A percentile compares a stretch with the other conserved stretches of the same genome.
Conservation (phyloP, 2,888 invertebrate species). For the Venusia cambrica region DNA sequence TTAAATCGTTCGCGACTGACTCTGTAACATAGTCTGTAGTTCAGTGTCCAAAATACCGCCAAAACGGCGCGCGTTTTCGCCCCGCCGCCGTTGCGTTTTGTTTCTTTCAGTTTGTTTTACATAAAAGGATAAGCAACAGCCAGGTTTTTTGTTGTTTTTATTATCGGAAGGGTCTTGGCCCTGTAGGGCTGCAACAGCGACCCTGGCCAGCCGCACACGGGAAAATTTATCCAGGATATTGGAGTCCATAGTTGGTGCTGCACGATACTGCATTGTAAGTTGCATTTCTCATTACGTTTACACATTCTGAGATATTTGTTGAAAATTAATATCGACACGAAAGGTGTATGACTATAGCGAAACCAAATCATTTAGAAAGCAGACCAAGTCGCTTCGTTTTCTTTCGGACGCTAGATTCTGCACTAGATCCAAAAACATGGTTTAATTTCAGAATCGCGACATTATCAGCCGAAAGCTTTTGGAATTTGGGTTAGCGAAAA, state of each 20-base stretch:
- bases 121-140: conserved; percentile 76
- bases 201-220: conserved; percentile 73
- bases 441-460: conserved; percentile 76
- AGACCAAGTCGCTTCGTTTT: conserved; percentile 31
- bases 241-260: conserved; percentile 76
- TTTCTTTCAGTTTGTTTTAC: conserved; percentile 76
- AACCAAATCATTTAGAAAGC: conserved; percentile 4
- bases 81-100: conserved; percentile 70
- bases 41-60: conserved; percentile 57
- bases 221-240: conserved; percentile 76
- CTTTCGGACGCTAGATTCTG: conserved; percentile 41
- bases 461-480: conserved; percentile 64
- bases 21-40: conserved; percentile 37
- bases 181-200: conserved; percentile 54
- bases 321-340: too few relatives aligned
- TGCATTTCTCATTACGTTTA: conserved; percentile 27
- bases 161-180: conserved; percentile 54
- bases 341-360: too few relatives aligned
- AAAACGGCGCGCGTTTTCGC: conserved; percentile 69
- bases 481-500: conserved; percentile 68
- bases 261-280: conserved; percentile 79
- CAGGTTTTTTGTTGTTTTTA: conserved; percentile 52
- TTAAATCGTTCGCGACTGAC: conserved; percentile 35
- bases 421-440: conserved; percentile 57
- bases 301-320: too few relatives aligned